These are phyloP conservation scores for Crioceris asparagi DNA, from an alignment of 2,888 invertebrate species.

Conservation along the genomic window DNA sequence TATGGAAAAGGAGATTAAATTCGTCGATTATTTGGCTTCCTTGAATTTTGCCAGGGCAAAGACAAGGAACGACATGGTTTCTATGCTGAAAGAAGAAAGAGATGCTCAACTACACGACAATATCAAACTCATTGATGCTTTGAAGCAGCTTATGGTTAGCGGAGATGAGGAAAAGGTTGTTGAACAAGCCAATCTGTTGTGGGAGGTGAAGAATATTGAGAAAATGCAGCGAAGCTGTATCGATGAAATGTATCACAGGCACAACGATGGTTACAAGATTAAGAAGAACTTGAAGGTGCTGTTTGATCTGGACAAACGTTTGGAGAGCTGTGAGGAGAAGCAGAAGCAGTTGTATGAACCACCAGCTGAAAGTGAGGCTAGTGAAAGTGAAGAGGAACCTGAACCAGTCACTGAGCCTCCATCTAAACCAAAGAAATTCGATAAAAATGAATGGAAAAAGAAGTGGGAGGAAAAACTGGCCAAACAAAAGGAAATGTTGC, in stretches of 20 bases:
- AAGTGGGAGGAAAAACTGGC: constrained; percentile 19
- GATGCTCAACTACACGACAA: constrained; percentile 34
- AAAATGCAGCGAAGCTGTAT: constrained; percentile 34
- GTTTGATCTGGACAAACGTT: constrained; percentile 30
- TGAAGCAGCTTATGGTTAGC: constrained; percentile 40
- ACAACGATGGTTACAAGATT: constrained; percentile 24
- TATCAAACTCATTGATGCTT: constrained; percentile 28
- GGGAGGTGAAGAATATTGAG: constrained; percentile 34
- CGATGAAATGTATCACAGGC: constrained; percentile 31
- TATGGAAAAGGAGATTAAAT: constrained; percentile 43
- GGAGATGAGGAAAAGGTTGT: constrained; percentile 38
- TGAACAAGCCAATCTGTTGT: constrained; percentile 33
- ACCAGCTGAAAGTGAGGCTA: constrained; percentile 1
- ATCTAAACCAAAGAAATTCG: constrained; percentile 14
- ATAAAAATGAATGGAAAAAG: constrained; percentile 17
- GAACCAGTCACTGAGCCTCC: background rate
- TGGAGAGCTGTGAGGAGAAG: constrained; percentile 24
- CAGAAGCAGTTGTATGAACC: constrained; percentile 14
- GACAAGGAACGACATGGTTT: constrained; percentile 45
- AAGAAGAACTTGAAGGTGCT: constrained; percentile 38
- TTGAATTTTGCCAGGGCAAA: constrained; percentile 48
- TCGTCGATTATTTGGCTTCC: constrained; percentile 36
- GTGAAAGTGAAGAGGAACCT: constrained; percentile 4
- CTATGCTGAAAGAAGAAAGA: constrained; percentile 40
- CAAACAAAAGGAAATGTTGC: constrained; percentile 12